These are phyloP conservation scores for Falco peregrinus DNA, from an alignment of 2,797 vertebrate genomes.

Conservation along the genomic window DNA sequence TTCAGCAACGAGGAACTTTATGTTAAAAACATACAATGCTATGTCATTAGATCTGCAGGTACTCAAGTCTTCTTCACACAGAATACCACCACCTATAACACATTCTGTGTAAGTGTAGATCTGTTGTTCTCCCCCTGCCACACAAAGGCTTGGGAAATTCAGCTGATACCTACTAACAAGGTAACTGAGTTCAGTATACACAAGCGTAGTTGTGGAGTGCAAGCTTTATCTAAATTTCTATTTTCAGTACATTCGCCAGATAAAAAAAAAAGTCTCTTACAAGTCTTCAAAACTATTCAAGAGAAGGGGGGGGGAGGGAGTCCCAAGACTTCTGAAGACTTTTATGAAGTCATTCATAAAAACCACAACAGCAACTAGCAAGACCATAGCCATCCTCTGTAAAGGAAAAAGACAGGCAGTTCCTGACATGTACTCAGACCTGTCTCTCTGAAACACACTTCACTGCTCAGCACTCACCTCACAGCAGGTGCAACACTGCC, in stretches of 20 bases:
- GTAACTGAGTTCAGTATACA: neutral
- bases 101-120: neutral
- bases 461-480: neutral
- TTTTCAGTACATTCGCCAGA: neutral
- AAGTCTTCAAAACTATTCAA: neutral
- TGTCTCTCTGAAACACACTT: neutral
- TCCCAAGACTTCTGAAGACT: neutral
- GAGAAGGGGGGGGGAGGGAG: neutral
- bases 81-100: neutral
- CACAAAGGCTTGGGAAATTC: neutral
- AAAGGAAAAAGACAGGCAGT: neutral
- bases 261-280: neutral
- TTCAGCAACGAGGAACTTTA: neutral
- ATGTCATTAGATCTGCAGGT: neutral
- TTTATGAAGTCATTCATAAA: neutral
- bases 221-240: neutral
- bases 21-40: fast-evolving
- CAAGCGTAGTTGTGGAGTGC: neutral
- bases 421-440: neutral
- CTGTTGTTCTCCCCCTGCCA: neutral
- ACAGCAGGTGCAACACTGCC: neutral
- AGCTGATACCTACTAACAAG: neutral
- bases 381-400: neutral
- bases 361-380: neutral
- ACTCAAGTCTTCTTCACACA: neutral